Evolutionary conservation across 2,797 vertebrate genomes (phyloP), one percentile per base, ranked within the genome.

Genomic region (Chaenodraco wilsoni): DNA sequence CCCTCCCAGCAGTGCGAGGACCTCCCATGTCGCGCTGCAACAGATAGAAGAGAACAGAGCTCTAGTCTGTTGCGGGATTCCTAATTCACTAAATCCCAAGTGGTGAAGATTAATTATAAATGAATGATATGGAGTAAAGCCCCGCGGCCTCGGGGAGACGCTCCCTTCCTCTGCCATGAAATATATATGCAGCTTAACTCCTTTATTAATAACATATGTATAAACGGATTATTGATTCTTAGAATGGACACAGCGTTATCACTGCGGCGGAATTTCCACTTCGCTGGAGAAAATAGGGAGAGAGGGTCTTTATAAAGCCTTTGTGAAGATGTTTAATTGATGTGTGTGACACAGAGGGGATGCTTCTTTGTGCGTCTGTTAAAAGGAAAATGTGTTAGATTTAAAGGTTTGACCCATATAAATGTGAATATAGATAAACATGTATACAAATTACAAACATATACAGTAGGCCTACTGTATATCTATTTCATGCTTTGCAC

Each of bases 131-230:
- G 74, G 85, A 87, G 87, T 89, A 93, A 94, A 92, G 81, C 87
- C 86, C 84, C 43, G 15, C 78, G 67, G 89, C 87, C 88, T 87
- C 62, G 74, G 84, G 84, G 89, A 91, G 74, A 85, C 44, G 62
- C 84, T 89, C 87, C 83, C 86, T 89, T 87, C 84, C 84, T 90
- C 85, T 74, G 79, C 84, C 89, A 94, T 94, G 90, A 94, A 94
- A 94, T 94, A 94, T 93, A 92, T 86, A 93, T 91, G 89, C 81
- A 49, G 90, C 89, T 93, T 91, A 93, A 92, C 87, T 89, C 86
- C 82, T 91, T 91, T 91, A 93, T 94, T 94, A 94, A 91, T 89
- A 91, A 91, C 92, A 91, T 89, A 93, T 93, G 94, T 92, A 93
- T 89, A 89, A 91, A 91, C 69, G 76, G 87, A 91, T 92, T 92